Percentiles rank a stretch among this genome's conserved stretches.
Conservation (phyloP, 2,797 vertebrate species). For the Tympanoctomys barrerae region DNA sequence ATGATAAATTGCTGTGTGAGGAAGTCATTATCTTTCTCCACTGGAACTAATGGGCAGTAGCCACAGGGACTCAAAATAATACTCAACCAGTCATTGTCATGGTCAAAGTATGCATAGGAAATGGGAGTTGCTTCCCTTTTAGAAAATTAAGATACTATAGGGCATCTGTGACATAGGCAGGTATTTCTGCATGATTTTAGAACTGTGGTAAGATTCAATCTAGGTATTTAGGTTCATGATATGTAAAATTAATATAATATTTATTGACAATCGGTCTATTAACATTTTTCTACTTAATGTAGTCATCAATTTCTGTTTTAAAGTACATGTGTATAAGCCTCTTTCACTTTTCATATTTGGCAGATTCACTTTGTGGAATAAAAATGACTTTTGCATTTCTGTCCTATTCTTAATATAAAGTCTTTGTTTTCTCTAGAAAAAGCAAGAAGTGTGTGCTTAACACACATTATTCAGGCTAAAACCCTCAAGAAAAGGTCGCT, state of each 20-base stretch:
- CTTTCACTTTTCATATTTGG: background rate
- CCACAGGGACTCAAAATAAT: conserved; percentile 57
- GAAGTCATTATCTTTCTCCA: conserved; percentile 69
- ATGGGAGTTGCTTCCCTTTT: background rate
- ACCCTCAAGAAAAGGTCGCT: conserved; percentile 15
- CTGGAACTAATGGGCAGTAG: conserved; percentile 65
- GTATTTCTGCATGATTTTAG: background rate
- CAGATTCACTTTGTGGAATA: background rate
- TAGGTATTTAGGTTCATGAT: conserved; percentile 10
- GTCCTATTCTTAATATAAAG: background rate
- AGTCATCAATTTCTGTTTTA: background rate
- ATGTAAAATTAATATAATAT: conserved; percentile 24
- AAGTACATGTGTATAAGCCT: background rate
- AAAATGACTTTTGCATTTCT: background rate
- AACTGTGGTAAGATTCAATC: background rate
- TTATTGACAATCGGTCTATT: background rate
- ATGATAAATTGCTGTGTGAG: conserved; percentile 63
- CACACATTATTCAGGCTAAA: background rate
- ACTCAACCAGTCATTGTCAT: conserved; percentile 31
- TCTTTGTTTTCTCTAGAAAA: background rate
- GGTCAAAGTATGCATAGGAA: conserved; percentile 51
- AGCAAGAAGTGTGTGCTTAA: background rate
- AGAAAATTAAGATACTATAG: conserved; percentile 59
- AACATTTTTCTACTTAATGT: background rate
- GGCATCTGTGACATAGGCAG: background rate